Evolutionary conservation across 2,113 vertebrate species (phyloP), one percentile per base, ranked within the genome.

Genomic region (Chaetodon trifascialis): DNA sequence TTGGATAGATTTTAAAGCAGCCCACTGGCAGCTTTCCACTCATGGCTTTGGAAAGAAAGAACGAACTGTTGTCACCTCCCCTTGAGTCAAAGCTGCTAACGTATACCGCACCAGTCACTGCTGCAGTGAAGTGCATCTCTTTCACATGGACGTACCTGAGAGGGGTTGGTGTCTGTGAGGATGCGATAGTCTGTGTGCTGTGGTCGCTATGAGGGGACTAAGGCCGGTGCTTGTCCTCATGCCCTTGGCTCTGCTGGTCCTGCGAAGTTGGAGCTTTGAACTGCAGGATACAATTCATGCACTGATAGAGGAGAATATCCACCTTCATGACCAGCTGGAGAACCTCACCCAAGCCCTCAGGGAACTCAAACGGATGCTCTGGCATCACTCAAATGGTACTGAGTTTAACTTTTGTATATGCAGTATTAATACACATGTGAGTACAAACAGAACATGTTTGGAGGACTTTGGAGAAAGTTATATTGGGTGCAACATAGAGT

Each of bases 221-320:
- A 80, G 42, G 60, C 65, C 59, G 0, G 46, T 30, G 23, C 58
- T 92, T 54, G 40, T 89, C 56, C 63, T 84, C 25, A 16, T 77
- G 62, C 74, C 63, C 0, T 54, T 84, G 73, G 49, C 17, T 69
- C 84, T 92, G 73, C 83, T 93, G 66, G 25, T 85, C 36, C 76
- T 89, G 73, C 83, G 77, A 19, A 75, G 80, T 62, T 15, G 15
- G 11, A 81, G 85, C 72, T 97, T 96, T 60, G 95, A 96, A 47
- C 93, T 96, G 2, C 96, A 96, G 88, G 96, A 97, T 51, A 95
- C 95, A 0, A 96, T 96, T 76, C 94, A 95, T 15, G 79, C 90
- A 2, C 91, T 96, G 72, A 95, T 96, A 16, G 94, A 95, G 55
- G 96, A 96, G 89, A 97, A 96, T 73, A 91, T 94, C 67, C 94